Percentiles rank a stretch among this genome's conserved stretches.
Conservation (phyloP, 2,888 invertebrate genomes). For the Mesorhabditis sp. region DNA sequence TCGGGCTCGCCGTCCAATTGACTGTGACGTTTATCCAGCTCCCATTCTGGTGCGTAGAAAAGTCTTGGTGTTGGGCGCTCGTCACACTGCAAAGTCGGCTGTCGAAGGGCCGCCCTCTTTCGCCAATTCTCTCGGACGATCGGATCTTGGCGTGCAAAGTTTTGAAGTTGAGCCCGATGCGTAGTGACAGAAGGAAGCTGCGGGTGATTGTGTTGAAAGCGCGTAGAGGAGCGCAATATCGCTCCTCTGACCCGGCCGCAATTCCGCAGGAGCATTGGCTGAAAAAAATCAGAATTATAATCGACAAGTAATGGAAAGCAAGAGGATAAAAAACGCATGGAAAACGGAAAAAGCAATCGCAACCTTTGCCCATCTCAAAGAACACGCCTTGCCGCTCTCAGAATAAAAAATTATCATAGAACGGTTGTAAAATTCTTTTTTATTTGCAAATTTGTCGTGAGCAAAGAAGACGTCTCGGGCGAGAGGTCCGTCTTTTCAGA, state of each 20-base stretch:
- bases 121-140: conserved; percentile 25
- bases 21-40: conserved; percentile 39
- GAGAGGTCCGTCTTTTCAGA: no score
- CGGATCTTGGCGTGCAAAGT: not conserved
- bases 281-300: not conserved
- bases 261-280: not conserved
- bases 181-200: not conserved
- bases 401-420: no score
- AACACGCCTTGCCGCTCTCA: no score
- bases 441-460: no score
- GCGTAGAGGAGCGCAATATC: not conserved
- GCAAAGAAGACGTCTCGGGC: no score
- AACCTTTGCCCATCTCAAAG: not conserved
- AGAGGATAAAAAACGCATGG: not conserved
- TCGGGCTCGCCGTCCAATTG: conserved; percentile 38
- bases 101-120: conserved; percentile 25
- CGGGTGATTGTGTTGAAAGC: not conserved
- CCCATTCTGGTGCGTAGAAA: conserved; percentile 55
- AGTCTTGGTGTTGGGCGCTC: conserved; percentile 32
- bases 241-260: not conserved
- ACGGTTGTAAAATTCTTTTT: no score
- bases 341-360: not conserved
- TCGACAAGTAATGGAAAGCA: not conserved
- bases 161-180: not conserved
- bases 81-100: conserved; percentile 39